A percentile compares a stretch with the other conserved stretches of the same genome.
These are phyloP conservation scores for Brachyopa scutellaris DNA, from an alignment of 2,888 invertebrate genomes.

Conservation along the genomic window DNA sequence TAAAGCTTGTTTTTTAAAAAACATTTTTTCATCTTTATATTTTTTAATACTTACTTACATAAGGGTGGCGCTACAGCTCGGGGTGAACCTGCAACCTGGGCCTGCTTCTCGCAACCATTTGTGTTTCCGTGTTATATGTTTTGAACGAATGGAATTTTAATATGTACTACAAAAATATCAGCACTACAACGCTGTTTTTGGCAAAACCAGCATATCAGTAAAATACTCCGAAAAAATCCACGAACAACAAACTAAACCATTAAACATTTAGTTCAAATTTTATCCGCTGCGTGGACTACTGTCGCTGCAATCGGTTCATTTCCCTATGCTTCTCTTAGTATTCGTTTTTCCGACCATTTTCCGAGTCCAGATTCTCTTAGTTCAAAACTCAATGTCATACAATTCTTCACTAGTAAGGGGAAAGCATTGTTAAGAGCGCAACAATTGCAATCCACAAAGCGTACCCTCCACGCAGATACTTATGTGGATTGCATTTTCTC, in stretches of 20 bases:
- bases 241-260: neutral
- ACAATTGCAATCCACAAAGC: slow-evolving; percentile 4
- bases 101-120: too few species aligned
- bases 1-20: too few species aligned
- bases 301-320: neutral
- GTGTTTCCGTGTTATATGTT: too few species aligned
- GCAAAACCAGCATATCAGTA: too few species aligned
- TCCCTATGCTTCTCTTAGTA: slow-evolving; percentile 17
- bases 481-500: slow-evolving; percentile 32
- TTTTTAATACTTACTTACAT: too few species aligned
- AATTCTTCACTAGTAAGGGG: neutral
- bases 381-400: slow-evolving; percentile 41
- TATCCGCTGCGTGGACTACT: neutral
- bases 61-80: too few species aligned
- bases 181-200: too few species aligned
- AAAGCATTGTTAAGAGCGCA: neutral
- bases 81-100: too few species aligned
- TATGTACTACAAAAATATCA: too few species aligned
- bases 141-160: too few species aligned
- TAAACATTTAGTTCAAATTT: slow-evolving; percentile 8
- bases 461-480: neutral
- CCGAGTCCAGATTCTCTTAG: slow-evolving; percentile 14
- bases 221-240: slow-evolving; percentile 9
- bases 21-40: too few species aligned
- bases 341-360: neutral